A percentile compares a stretch with the other conserved stretches of the same genome.
These are phyloP conservation scores for Halcyon badia DNA, from an alignment of 2,797 vertebrate species.

Conservation along the genomic window DNA sequence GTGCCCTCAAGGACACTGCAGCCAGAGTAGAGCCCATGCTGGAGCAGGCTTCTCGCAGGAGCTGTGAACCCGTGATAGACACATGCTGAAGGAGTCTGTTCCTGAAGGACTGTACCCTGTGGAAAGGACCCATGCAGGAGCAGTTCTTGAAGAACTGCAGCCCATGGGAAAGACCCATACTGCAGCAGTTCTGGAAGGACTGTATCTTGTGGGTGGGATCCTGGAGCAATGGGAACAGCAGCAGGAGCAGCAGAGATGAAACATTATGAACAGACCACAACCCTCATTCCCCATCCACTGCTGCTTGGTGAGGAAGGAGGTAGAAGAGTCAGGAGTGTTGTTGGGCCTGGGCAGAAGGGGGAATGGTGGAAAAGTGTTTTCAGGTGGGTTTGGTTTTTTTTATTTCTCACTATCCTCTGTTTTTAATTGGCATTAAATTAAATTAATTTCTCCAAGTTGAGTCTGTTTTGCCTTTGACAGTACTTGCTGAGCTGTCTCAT, in stretches of 20 bases:
- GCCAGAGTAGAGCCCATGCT: not conserved
- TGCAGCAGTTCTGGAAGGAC: not conserved
- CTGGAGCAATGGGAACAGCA: not conserved
- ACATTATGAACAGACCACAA: not conserved
- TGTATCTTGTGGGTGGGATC: not conserved
- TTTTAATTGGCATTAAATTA: not conserved
- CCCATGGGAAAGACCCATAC: too few species aligned
- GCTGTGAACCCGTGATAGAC: not conserved
- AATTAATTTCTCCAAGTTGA: too few species aligned
- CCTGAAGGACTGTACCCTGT: not conserved
- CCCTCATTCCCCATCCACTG: not conserved
- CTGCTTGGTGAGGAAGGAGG: not conserved
- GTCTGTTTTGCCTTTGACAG: too few species aligned
- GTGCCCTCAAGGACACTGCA: too few species aligned
- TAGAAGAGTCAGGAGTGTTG: not conserved
- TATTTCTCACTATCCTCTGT: not conserved
- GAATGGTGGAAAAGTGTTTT: not conserved
- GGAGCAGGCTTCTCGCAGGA: not conserved
- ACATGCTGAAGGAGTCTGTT: not conserved
- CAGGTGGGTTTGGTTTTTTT: not conserved
- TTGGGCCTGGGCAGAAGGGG: not conserved
- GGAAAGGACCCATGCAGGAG: too few species aligned
- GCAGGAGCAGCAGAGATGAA: not conserved
- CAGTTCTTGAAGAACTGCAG: too few species aligned
- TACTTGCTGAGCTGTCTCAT: too few species aligned